phyloP scores from a whole-genome alignment of 2,113 vertebrate species.

The Dissostichus mawsoni region DNA sequence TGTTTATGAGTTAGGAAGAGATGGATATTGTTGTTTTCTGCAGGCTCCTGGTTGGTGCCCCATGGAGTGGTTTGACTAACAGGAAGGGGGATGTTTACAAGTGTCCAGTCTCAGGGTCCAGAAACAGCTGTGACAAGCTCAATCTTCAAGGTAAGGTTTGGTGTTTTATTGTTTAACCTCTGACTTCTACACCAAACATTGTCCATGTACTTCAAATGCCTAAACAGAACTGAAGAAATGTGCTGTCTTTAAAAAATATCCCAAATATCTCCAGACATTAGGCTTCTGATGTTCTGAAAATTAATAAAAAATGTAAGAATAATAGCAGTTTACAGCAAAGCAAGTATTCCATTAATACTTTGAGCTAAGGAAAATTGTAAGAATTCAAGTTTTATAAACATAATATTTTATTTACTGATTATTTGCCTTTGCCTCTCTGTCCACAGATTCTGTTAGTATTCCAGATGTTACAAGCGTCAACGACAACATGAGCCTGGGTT shows the following conservation, averaged over 20 bases:
- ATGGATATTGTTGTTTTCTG: conserved; percentile 38
- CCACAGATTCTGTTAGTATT: conserved; percentile 85
- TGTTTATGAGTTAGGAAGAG: conserved; percentile 11
- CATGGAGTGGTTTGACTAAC: conserved; percentile 91
- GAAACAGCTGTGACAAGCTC: conserved; percentile 86
- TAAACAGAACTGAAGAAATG: not conserved
- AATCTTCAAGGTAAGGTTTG: conserved; percentile 86
- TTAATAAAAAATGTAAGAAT: not conserved
- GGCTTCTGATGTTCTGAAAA: not conserved
- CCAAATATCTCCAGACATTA: not conserved
- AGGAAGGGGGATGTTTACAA: conserved; percentile 92
- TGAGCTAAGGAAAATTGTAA: not conserved
- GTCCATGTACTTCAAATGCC: not conserved
- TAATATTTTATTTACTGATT: too few species aligned
- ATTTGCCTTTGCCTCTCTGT: not conserved
- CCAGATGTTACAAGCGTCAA: conserved; percentile 88
- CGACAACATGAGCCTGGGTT: conserved; percentile 89
- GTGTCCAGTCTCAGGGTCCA: conserved; percentile 82
- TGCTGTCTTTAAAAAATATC: not conserved
- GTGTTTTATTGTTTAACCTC: conserved; percentile 14
- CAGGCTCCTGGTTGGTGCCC: conserved; percentile 92
- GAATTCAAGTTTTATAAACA: too few species aligned
- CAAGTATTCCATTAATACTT: not conserved
- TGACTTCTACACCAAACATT: conserved; percentile 28
- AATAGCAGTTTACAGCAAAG: not conserved